Conservation (phyloP, 2,888 invertebrate species). For the Dexiosoma caninum region DNA sequence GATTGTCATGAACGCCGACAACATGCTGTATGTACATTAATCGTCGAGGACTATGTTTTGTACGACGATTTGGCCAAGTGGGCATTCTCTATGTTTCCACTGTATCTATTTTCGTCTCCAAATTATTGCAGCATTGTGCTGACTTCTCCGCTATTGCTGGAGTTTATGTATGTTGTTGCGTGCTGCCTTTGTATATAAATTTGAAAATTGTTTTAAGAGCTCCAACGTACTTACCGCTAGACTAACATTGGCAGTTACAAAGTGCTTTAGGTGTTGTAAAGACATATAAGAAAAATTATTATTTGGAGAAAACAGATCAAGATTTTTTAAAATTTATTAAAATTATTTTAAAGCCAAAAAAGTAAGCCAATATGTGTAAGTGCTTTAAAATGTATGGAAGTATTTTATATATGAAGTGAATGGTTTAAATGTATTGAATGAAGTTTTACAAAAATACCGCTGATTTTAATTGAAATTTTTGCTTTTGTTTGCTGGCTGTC, state of each 20-base stretch:
- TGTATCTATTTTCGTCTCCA: not conserved
- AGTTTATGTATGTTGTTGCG: not conserved
- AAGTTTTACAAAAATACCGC: not conserved
- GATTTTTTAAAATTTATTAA: not conserved
- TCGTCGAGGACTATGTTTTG: too few relatives aligned
- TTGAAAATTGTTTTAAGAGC: constrained; percentile 28
- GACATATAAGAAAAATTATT: constrained; percentile 59
- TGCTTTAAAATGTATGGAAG: constrained; percentile 1
- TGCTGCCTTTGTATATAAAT: constrained; percentile 8
- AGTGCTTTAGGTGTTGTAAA: constrained; percentile 67
- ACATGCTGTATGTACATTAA: not conserved
- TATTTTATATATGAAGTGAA: not conserved
- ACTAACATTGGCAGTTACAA: constrained; percentile 65
- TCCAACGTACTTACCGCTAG: constrained; percentile 43
- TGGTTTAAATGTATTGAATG: not conserved
- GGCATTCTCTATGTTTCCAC: not conserved
- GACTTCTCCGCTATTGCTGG: constrained; percentile 10
- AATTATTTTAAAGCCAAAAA: not conserved
- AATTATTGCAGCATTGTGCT: not conserved
- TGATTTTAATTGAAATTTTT: not conserved
- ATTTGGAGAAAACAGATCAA: not conserved
- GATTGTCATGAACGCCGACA: too few relatives aligned
- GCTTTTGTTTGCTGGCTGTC: not conserved
- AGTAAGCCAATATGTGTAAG: constrained; percentile 16
- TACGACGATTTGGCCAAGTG: too few relatives aligned